Evolutionary conservation across 2,113 vertebrate genomes (phyloP).

Genomic region (Aramus guarauna): DNA sequence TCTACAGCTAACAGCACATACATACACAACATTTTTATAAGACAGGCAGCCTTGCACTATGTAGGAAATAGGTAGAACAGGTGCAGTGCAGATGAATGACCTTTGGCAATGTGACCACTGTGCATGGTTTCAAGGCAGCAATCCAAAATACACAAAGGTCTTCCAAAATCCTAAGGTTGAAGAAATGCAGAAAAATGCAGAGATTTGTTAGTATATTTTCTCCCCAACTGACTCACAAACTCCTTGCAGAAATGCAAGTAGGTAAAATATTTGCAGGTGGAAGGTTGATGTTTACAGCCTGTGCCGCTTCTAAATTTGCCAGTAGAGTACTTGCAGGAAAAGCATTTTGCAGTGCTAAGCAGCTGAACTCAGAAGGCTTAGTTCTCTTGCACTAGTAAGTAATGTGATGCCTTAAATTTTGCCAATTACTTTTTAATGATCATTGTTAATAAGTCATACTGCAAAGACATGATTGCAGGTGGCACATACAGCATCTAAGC

Average conservation of each 20-base stretch:
- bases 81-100: not conserved
- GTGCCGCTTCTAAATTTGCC: not conserved
- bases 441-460: slow-evolving; percentile 49
- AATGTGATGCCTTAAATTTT: not conserved
- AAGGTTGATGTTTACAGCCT: not conserved
- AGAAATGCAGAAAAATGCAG: not conserved
- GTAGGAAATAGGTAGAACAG: not conserved
- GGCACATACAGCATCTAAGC: slow-evolving; percentile 13
- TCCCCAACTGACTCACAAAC: not conserved
- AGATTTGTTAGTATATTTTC: not conserved
- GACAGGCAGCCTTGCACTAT: not conserved
- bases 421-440: slow-evolving; percentile 52
- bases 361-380: not conserved
- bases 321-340: not conserved
- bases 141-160: not conserved
- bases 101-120: not conserved
- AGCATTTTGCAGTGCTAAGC: not conserved
- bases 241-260: not conserved
- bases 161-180: not conserved
- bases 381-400: not conserved
- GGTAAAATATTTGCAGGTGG: not conserved
- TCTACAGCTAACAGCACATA: not conserved
- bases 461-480: slow-evolving; percentile 4
- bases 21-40: not conserved
- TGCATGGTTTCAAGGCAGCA: not conserved